Percentiles rank a stretch among this genome's conserved stretches.
Conservation (phyloP, 2,113 vertebrate genomes). For the Sander vitreus region DNA sequence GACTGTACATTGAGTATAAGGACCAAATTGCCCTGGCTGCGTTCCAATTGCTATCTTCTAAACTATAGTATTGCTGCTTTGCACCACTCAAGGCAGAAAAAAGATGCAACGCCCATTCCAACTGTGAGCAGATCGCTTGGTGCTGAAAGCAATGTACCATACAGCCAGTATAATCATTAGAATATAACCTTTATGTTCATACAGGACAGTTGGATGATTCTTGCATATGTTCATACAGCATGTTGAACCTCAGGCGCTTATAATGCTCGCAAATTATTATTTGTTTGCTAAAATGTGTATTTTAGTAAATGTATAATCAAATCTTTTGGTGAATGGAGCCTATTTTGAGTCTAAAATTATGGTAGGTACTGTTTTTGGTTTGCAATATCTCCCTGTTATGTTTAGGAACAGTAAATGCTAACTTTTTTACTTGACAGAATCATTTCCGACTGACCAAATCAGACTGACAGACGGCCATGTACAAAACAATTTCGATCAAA, state of each 20-base stretch:
- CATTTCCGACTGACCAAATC: background rate
- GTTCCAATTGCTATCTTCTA: constrained; percentile 67
- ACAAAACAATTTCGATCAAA: background rate
- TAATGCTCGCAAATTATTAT: constrained; percentile 39
- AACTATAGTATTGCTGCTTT: constrained; percentile 62
- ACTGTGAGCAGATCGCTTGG: constrained; percentile 63
- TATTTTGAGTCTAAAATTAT: constrained; percentile 1
- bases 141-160: constrained; percentile 39
- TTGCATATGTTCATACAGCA: constrained; percentile 31
- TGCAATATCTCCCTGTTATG: constrained; percentile 2
- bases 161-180: constrained; percentile 41
- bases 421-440: background rate
- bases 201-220: constrained; percentile 27
- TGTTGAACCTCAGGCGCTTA: constrained; percentile 20
- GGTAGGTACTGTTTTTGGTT: background rate
- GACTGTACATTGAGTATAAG: constrained; percentile 68
- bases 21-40: constrained; percentile 71
- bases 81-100: constrained; percentile 55
- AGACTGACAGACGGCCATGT: background rate
- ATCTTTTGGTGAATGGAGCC: background rate
- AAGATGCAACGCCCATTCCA: constrained; percentile 35
- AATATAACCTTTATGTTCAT: constrained; percentile 52
- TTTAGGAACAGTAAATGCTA: background rate
- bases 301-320: background rate
- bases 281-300: constrained; percentile 6